Base-by-base conservation (phyloP, 2,113 vertebrate species). In the Notarius lentiginosus region DNA sequence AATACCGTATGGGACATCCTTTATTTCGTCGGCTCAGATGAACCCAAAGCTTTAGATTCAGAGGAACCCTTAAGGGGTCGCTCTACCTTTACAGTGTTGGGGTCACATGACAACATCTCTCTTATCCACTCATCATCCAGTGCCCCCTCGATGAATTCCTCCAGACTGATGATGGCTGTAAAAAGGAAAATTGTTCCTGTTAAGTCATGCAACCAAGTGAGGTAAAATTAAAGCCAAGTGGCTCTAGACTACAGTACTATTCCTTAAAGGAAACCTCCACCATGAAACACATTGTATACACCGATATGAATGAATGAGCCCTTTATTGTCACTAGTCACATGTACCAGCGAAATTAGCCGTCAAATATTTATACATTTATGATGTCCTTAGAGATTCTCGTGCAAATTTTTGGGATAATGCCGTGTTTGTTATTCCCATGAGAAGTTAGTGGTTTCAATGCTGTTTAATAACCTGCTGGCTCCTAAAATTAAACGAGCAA, bases 61-160 rank as follows among this genome's bases (percentile, higher is more conserved):
- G 70, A 14, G 77, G 89, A 88, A 83, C 77, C 89, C 88, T 91
- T 91, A 49, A 84, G 79, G 15, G 91, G 82, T 90, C 88, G 93
- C 85, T 92, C 88, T 82, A 95, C 90, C 82, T 92, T 94, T 65
- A 95, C 91, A 1, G 92, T 94, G 79, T 88, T 92, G 17, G 92
- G 95, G 90, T 95, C 94, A 92, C 94, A 95, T 91, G 95, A 93
- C 91, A 96, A 76, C 93, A 95, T 95, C 87, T 94, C 91, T 60
- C 94, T 91, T 83, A 96, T 94, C 95, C 94, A 96, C 76, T 94
- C 91, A 65, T 95, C 94, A 70, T 90, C 89, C 87, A 95, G 85
- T 2, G 94, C 94, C 53, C 94, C 94, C 56, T 94, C 92, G 34
- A 93, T 93, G 89, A 95, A 95, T 90, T 96, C 94, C 73, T 94